Base-by-base conservation (phyloP, 2,797 vertebrate genomes). In the Pantherophis alleghaniensis region DNA sequence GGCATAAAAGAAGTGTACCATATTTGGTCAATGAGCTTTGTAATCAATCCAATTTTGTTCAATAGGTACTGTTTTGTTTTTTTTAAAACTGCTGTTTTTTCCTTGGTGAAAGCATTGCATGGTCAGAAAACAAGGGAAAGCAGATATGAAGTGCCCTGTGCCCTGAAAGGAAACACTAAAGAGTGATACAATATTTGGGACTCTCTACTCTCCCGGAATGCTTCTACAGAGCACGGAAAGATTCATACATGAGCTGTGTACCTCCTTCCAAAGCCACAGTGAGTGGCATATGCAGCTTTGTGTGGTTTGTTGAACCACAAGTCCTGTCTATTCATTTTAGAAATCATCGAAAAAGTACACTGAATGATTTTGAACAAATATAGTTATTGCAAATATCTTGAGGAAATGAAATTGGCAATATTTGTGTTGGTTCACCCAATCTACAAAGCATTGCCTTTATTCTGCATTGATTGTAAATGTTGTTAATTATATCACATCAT, bases 1-100 rank as follows among this genome's bases (percentile, higher is more conserved):
- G 91, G 74, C 94, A 55, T 97, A 95, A 98, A 97, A 98, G 94
- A 93, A 95, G 91, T 74, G 94, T 94, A 92, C 94, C 94, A 79
- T 96, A 95, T 96, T 96, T 89, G 95, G 91, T 53, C 91, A 91
- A 87, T 94, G 92, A 94, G 91, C 66, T 96, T 95, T 95, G 96
- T 94, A 97, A 91, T 87, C 95, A 14, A 5, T 93, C 93, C 86
- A 92, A 53, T 96, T 88, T 93, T 69, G 0, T 93, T 96, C 91
- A 94, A 57, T 9, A 53, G 59, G 6, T 7, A 55, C 32, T 88
- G 20, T 16, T 47, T 24, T 61, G 2, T 55, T 83, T 86, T 86
- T 69, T 11, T 5, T 53, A 12, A 18, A 86, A 83, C 32, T 26
- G 89, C 83, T 92, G 59, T 94, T 93, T 93, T 90, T 93, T 32